Evolutionary conservation across 2,888 invertebrate species (phyloP), one percentile per base, ranked within the genome.

Genomic region (Amaurobius ferox): DNA sequence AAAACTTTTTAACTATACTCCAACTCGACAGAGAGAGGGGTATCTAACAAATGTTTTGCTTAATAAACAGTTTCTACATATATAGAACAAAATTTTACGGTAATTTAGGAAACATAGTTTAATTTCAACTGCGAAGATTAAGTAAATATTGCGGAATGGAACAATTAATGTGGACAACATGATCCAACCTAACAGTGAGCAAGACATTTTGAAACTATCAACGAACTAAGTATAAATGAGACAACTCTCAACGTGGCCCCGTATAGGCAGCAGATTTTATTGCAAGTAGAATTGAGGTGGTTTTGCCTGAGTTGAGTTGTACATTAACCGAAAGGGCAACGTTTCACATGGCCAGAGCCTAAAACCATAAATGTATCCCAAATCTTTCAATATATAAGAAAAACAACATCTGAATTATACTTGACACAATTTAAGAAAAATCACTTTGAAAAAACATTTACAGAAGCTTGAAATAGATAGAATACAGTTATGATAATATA

Each of bases 221-320:
- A 66, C 29, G 29, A 66, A 29, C 30, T 7, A n/a, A 30, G 19
- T n/a, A 32, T n/a, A n/a, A n/a, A n/a, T n/a, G n/a, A 30, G 23
- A 19, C 30, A 66, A 66, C 30, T 13, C 32, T 19, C 66, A 32
- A 62, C 26, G 29, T 28, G 62, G 62, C 29, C 30, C 23, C 55
- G 44, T n/a, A 44, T 11, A 44, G 16, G 44, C 48, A 26, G 0
- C 66, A 66, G 23, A 29, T 70, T 55, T 80, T 80, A 81, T 81
- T 81, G 74, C 74, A 73, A 48, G 62, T 35, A 70, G 29, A 40
- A 30, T 62, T 81, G 81, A 81, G 74, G 74, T 81, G 67, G 55
- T 61, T 35, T 28, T 30, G 81, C 74, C 81, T 81, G 81, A 81
- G 80, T 73, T 79, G 19, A 13, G n/a, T 44, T 35, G 9, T 35